Evolutionary conservation across 2,888 invertebrate genomes (phyloP), one percentile per base, ranked within the genome.

Genomic region (Abrostola triplasia): DNA sequence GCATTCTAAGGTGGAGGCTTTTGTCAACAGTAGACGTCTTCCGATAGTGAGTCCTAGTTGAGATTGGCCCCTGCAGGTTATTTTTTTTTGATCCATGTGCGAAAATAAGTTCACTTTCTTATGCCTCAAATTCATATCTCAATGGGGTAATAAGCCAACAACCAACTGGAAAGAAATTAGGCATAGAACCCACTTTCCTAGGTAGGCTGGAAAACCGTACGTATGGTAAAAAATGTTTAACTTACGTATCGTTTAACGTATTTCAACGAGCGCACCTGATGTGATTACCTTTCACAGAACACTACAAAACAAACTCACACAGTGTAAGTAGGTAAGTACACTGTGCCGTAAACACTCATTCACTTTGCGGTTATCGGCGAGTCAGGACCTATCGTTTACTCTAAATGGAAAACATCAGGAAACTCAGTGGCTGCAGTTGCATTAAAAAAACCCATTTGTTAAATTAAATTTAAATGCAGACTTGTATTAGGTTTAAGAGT

Each of bases 341-440:
- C 48, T 12, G 54, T 63, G 63, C 50, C 56, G 40, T 68, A 37
- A 57, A 52, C n/a, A n/a, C 65, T 65, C 70, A 73, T 77, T 72
- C 73, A 71, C 76, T 76, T 71, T 71, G 77, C 48, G 82, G 80
- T 60, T 80, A 79, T 76, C 70, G 67, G 63, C 12, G 42, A 67
- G 51, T 62, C 54, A 65, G 58, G 56, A 67, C 24, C 70, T 51
- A 73, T 61, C 69, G 58, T 53, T 70, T 64, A 66, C 57, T 64
- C 57, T 80, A 69, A 74, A 76, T 72, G 54, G 65, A 52, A 80
- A 72, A 49, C 63, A 71, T 66, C 40, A 37, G 64, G 13, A 12
- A 50, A 52, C 51, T 62, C 36, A 48, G 13, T 60, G 38, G 8
- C 38, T 42, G 44, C 36, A 38, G 37, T n/a, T 36, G 61, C 59